Percentiles rank a stretch among this genome's conserved stretches.
phyloP scores from a whole-genome alignment of 2,113 vertebrate species.

The Platycercus adscitus region DNA sequence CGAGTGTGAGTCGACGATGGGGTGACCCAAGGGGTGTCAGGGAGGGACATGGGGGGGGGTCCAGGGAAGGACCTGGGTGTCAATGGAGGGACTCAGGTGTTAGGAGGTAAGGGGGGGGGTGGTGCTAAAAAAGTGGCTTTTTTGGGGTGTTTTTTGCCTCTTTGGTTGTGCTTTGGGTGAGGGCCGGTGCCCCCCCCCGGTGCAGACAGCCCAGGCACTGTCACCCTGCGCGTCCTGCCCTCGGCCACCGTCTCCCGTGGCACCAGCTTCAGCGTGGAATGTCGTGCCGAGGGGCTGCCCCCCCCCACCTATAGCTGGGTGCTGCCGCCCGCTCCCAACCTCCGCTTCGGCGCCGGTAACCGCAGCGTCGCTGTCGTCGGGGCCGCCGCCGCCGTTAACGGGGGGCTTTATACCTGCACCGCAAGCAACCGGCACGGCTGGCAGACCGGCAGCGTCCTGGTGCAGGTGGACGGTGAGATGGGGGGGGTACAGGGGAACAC shows the following conservation, averaged over 20 bases:
- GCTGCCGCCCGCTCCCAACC: neutral
- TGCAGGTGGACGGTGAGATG: neutral
- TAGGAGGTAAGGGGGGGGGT: too few relatives aligned
- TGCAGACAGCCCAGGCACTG: neutral
- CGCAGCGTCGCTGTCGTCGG: neutral
- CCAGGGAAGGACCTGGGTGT: too few relatives aligned
- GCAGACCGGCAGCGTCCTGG: neutral
- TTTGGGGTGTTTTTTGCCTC: neutral
- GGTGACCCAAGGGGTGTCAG: neutral
- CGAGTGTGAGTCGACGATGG: neutral
- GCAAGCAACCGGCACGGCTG: neutral
- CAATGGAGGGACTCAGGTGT: too few relatives aligned
- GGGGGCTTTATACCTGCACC: neutral
- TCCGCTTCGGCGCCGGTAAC: neutral
- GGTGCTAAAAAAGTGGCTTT: too few relatives aligned
- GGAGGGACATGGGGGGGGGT: neutral
- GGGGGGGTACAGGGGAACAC: neutral
- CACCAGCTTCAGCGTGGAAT: neutral
- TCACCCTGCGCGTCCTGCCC: neutral
- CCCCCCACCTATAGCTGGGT: neutral
- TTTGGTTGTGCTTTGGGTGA: neutral
- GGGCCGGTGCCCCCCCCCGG: neutral
- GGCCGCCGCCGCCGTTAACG: neutral
- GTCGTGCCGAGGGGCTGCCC: neutral
- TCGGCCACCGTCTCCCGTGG: neutral